Conservation (phyloP, 2,113 vertebrate genomes). For the Acinonyx jubatus region DNA sequence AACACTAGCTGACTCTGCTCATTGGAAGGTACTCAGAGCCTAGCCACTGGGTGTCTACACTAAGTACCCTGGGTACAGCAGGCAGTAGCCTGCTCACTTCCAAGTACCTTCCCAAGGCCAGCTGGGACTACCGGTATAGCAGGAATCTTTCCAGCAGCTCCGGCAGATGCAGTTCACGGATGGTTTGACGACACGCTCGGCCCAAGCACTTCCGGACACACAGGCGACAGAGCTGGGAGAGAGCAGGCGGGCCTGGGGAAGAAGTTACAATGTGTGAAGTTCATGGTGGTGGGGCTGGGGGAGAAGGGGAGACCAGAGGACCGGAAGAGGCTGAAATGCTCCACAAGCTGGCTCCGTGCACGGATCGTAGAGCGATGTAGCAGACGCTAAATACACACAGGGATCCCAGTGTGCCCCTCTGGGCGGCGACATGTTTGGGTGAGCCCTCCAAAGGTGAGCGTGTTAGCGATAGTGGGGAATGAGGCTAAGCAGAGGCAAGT, state of each 20-base stretch:
- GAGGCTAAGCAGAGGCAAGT: neutral
- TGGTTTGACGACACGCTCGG: slow-evolving; percentile 83
- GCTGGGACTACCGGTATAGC: slow-evolving; percentile 86
- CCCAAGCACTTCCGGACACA: slow-evolving; percentile 90
- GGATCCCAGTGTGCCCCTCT: neutral
- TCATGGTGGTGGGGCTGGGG: neutral
- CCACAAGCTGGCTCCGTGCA: neutral
- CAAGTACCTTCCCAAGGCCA: neutral
- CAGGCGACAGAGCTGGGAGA: slow-evolving; percentile 91
- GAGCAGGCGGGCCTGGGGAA: slow-evolving; percentile 87
- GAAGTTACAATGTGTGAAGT: slow-evolving; percentile 15
- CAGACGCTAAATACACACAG: neutral
- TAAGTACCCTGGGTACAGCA: neutral
- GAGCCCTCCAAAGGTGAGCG: neutral
- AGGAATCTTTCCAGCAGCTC: slow-evolving; percentile 90
- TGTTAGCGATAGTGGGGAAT: neutral
- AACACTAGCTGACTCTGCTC: slow-evolving; percentile 7
- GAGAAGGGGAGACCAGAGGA: neutral
- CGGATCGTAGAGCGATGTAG: neutral
- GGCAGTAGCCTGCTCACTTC: slow-evolving; percentile 52
- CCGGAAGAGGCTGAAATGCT: neutral
- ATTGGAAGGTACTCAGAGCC: neutral
- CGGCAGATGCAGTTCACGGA: slow-evolving; percentile 88
- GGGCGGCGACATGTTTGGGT: neutral
- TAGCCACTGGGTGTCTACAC: neutral